A percentile compares a stretch with the other conserved stretches of the same genome.
Conservation (phyloP, 2,888 invertebrate genomes). For the Drosophila tanythrix region DNA sequence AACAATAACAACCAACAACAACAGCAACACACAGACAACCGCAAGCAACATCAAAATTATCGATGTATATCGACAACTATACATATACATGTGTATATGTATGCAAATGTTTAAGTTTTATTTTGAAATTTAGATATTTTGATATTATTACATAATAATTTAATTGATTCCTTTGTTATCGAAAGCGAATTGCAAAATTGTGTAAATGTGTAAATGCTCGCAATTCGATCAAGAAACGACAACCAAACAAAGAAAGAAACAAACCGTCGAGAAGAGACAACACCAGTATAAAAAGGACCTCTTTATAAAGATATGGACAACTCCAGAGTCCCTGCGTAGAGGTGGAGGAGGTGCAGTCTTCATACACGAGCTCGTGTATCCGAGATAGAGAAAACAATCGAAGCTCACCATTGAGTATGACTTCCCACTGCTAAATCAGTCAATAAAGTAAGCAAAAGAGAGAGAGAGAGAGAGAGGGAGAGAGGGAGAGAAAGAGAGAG, state of each 20-base stretch:
- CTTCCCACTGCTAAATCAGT: constrained; percentile 23
- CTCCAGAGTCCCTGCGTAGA: not conserved
- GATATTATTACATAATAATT: constrained; percentile 65
- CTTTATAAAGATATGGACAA: not conserved
- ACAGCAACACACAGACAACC: constrained; percentile 17
- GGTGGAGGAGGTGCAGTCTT: not conserved
- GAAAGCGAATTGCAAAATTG: constrained; percentile 33
- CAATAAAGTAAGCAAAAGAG: constrained; percentile 6
- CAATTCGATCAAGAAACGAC: constrained; percentile 7
- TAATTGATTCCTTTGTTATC: constrained; percentile 59
- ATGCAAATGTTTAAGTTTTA: constrained; percentile 55
- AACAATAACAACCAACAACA: constrained; percentile 12
- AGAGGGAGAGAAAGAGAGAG: not conserved
- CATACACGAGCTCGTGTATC: constrained; percentile 8
- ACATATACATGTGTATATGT: constrained; percentile 20
- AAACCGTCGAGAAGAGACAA: not conserved
- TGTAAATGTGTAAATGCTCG: constrained; percentile 36
- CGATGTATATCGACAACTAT: constrained; percentile 16
- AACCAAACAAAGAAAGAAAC: constrained; percentile 2
- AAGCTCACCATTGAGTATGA: constrained; percentile 19
- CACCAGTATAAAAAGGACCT: not conserved
- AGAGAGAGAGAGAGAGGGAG: not conserved
- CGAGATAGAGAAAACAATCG: not conserved
- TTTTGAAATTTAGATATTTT: constrained; percentile 63
- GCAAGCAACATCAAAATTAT: constrained; percentile 40